A percentile compares a stretch with the other conserved stretches of the same genome.
Evolutionary conservation across 2,113 vertebrate species (phyloP).

Genomic region (Cyprinodon tularosa): DNA sequence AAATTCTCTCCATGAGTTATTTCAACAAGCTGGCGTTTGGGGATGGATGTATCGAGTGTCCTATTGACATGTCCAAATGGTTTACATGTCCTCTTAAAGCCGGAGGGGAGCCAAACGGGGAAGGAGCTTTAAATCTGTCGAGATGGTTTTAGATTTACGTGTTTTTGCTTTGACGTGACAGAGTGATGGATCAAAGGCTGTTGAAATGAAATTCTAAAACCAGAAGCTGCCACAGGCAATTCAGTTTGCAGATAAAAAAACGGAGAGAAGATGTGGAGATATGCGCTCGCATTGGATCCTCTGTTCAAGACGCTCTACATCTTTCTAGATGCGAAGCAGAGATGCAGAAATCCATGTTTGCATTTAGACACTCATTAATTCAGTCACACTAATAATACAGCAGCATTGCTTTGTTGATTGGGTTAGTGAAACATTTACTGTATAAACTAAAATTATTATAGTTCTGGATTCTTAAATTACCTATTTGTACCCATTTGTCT

Average conservation of each 20-base stretch:
- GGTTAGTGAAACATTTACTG: neutral
- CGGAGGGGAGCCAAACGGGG: constrained; percentile 4
- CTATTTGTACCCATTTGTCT: neutral
- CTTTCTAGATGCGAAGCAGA: constrained; percentile 5
- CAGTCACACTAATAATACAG: constrained; percentile 7
- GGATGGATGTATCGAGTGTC: neutral
- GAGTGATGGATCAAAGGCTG: neutral
- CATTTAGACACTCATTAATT: neutral
- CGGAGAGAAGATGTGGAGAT: constrained; percentile 1
- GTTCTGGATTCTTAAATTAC: neutral
- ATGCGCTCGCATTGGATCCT: neutral
- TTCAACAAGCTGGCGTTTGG: neutral
- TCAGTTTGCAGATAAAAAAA: neutral
- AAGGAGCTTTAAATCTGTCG: neutral
- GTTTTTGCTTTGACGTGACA: neutral
- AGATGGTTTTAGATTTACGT: neutral
- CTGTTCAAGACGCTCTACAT: neutral
- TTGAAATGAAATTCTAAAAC: neutral
- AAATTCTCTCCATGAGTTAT: neutral
- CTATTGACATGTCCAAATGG: constrained; percentile 3
- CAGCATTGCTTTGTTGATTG: constrained; percentile 13
- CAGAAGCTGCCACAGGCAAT: constrained; percentile 10
- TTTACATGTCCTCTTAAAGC: neutral
- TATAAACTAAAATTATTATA: no score
- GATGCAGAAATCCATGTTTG: neutral